These are phyloP conservation scores for Plagodis pulveraria DNA, from an alignment of 2,888 invertebrate species.

Conservation along the genomic window DNA sequence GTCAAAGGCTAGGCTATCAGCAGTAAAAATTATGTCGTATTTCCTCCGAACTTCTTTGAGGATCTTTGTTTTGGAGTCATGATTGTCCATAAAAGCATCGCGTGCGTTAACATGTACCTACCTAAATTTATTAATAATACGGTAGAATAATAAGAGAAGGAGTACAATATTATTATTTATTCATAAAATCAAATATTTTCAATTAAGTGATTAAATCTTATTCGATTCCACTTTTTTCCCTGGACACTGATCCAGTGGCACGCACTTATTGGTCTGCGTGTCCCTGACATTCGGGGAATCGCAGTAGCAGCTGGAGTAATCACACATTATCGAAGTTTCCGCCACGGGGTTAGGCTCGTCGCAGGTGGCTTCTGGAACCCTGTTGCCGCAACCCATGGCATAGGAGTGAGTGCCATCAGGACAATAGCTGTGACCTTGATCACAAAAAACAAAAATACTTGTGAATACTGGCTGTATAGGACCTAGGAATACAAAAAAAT, in stretches of 20 bases:
- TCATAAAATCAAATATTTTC: too few relatives aligned
- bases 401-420: slow-evolving; percentile 24
- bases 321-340: slow-evolving; percentile 42
- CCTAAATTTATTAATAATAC: too few relatives aligned
- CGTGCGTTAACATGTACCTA: too few relatives aligned
- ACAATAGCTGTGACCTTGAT: slow-evolving; percentile 18
- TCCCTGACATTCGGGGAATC: slow-evolving; percentile 58
- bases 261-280: slow-evolving; percentile 48
- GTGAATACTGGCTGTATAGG: background rate
- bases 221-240: slow-evolving; percentile 16
- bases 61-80: too few relatives aligned
- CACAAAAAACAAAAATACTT: background rate
- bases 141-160: too few relatives aligned
- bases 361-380: slow-evolving; percentile 5
- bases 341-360: slow-evolving; percentile 37
- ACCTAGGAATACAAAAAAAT: too few relatives aligned
- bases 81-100: too few relatives aligned
- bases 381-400: background rate
- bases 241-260: slow-evolving; percentile 54
- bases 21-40: too few relatives aligned
- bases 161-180: too few relatives aligned
- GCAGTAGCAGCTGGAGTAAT: slow-evolving; percentile 61
- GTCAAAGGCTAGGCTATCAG: too few relatives aligned
- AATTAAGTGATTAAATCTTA: too few relatives aligned
- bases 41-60: too few relatives aligned